Base-by-base conservation (phyloP, 2,888 invertebrate species). In the Eledona agricola region DNA sequence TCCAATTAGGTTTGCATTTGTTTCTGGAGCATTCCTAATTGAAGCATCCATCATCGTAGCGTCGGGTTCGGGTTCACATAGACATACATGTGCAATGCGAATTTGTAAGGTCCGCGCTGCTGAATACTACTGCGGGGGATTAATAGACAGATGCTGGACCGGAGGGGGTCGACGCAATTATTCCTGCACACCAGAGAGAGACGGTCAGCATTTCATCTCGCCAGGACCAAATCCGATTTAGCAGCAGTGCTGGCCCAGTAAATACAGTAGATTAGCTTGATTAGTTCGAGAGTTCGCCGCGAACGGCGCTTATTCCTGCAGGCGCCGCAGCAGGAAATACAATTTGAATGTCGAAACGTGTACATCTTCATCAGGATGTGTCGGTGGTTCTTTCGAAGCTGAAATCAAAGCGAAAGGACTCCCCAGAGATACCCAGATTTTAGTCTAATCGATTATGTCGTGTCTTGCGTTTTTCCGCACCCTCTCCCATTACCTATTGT, bases 251-350 rank as follows among this genome's bases (percentile, higher is more conserved):
- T 67, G 65, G 68, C 62, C 67, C 67, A 68, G 69, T 70, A 70
- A 71, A 71, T 69, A 67, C 70, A 66, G 60, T 70, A 69, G 70
- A 71, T 71, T 71, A 71, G 71, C 66, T 69, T 71, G 71, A 71
- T 71, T 71, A 71, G 71, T 70, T 70, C 67, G 63, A 62, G 65
- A 67, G 66, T 65, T 67, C 62, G 60, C 63, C 60, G 58, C 60
- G 60, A 58, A 63, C 57, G 60, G 60, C 55, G 58, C 55, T 49
- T 57, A 46, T 45, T 40, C 54, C 49, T 49, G 11, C 45, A 28
- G 16, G 37, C 47, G 26, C 51, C 53, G 51, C 59, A 56, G 59
- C 58, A 57, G 55, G 61, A 59, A 61, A 65, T 56, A 60, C 59
- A 58, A 63, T 62, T 63, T 61, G 62, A 65, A 62, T 61, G 62